phyloP scores from a whole-genome alignment of 2,888 invertebrate species.

The Pollenia labialis region DNA sequence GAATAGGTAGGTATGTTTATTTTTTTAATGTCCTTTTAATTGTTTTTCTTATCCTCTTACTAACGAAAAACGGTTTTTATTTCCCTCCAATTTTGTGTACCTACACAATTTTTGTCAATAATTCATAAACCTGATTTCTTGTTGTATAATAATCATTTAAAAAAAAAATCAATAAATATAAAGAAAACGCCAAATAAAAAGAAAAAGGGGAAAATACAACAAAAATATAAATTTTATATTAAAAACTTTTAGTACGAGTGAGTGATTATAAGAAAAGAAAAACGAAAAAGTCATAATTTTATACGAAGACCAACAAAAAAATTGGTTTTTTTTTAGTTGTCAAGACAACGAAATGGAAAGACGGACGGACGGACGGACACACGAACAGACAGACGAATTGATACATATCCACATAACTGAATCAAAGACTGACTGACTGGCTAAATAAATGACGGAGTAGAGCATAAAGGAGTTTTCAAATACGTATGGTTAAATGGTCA shows the following conservation, averaged over 20 bases:
- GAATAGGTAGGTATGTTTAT: too few relatives aligned
- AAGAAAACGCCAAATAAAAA: conserved; percentile 1
- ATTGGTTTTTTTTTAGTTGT: conserved; percentile 44
- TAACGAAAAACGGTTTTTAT: too few relatives aligned
- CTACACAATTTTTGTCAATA: background rate
- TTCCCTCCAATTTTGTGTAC: conserved; percentile 3
- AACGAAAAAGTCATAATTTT: conserved; percentile 38
- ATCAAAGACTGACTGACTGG: conserved; percentile 25
- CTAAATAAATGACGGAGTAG: conserved; percentile 27
- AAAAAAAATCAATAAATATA: conserved; percentile 34
- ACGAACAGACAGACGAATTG: background rate
- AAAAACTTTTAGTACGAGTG: background rate
- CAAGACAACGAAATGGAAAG: conserved; percentile 51
- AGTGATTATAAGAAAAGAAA: background rate
- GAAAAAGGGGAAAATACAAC: background rate
- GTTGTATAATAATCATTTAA: conserved; percentile 9
- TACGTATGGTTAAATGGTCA: conserved; percentile 46
- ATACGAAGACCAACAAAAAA: conserved; percentile 35
- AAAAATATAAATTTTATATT: background rate
- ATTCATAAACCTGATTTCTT: conserved; percentile 50
- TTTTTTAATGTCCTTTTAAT: too few relatives aligned
- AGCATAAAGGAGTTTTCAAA: background rate
- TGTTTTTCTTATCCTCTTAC: too few relatives aligned
- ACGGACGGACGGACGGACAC: background rate
- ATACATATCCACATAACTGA: conserved; percentile 27